Base-by-base conservation (phyloP, 2,888 invertebrate genomes). In the Drosophila nr. medialis region DNA sequence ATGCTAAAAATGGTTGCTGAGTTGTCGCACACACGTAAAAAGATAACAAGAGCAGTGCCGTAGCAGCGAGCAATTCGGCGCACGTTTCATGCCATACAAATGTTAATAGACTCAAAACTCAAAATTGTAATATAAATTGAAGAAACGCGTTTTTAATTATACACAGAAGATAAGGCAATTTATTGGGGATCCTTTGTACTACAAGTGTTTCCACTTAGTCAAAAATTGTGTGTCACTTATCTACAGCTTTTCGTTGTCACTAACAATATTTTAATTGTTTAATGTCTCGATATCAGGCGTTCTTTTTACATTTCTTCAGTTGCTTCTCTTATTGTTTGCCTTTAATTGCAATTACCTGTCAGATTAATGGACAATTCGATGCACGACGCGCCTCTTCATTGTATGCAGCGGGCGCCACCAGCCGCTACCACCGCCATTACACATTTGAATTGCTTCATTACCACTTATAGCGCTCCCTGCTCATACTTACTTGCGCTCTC, bases 341-440 rank as follows among this genome's bases (percentile, higher is more conserved):
- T 63, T 78, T 86, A 87, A 87, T 90, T 90, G 84, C 75, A 90
- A 86, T 87, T 90, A 89, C 77, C 86, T 82, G 89, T 74, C 84
- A 77, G 77, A 80, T 78, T 90, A 90, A 90, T 90, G 90, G 73
- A 77, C 72, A 79, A 70, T 64, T 75, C 70, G 59, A 53, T 48
- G n/a, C 53, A 51, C 48, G 42, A 59, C 32, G 56, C 36, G 58
- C 60, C 60, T 64, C 61, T 80, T 76, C 75, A 82, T 72, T 85
- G 72, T 75, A 65, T 62, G 58, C 75, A 78, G 68, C 69, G 74
- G 38, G 40, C 59, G 67, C 63, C 74, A 60, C 63, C 78, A 36
- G 30, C 64, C 54, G 45, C 63, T 36, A 38, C 34, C 53, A 30
- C 29, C 15, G 55, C 48, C 48, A 24, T 30, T 61, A 51, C 30